Evolutionary conservation across 2,888 invertebrate genomes (phyloP).

Genomic region (Cosmia pyralina): DNA sequence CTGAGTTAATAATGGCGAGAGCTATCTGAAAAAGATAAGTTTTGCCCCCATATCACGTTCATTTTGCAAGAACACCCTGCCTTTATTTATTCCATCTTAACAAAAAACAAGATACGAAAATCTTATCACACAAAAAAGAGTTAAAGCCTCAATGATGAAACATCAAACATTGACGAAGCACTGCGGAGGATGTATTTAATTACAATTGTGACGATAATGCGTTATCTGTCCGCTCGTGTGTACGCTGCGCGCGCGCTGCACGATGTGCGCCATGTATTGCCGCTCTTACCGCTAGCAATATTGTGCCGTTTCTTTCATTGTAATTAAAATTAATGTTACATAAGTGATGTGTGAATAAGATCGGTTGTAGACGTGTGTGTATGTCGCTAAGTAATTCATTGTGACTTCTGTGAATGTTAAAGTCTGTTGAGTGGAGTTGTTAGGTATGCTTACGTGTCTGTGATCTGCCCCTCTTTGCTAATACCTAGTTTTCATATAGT

Average conservation of each 20-base stretch:
- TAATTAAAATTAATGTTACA: constrained; percentile 14
- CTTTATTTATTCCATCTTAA: constrained; percentile 6
- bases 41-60: not conserved
- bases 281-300: not conserved
- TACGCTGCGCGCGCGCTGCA: constrained; percentile 20
- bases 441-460: constrained; percentile 44
- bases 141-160: constrained; percentile 53
- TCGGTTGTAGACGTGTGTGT: constrained; percentile 19
- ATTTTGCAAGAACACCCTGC: not conserved
- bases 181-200: constrained; percentile 72
- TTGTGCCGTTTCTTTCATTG: constrained; percentile 15
- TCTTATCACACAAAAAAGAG: constrained; percentile 40
- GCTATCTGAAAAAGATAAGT: not conserved
- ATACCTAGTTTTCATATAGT: not conserved
- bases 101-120: constrained; percentile 19
- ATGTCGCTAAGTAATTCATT: constrained; percentile 8
- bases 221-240: constrained; percentile 65
- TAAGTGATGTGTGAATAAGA: constrained; percentile 26
- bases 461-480: constrained; percentile 34
- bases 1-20: not conserved
- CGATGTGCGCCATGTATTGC: constrained; percentile 20
- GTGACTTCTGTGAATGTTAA: constrained; percentile 5
- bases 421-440: not conserved
- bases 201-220: constrained; percentile 68
- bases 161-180: constrained; percentile 54